These are phyloP conservation scores for Axea sp. DNA, from an alignment of 2,888 invertebrate genomes.

Conservation along the genomic window DNA sequence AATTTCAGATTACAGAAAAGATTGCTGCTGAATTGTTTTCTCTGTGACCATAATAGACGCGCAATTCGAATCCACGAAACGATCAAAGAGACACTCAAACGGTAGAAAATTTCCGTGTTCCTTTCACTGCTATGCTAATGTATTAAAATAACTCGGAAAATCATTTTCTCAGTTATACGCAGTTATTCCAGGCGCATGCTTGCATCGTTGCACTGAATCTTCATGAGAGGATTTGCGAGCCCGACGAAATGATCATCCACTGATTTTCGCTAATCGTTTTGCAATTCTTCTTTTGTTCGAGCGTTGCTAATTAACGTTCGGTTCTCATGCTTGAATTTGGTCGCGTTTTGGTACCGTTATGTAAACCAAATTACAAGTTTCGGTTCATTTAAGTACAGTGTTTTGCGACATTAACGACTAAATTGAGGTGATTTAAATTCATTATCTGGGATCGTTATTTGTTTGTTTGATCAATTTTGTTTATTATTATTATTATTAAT, in stretches of 20 bases:
- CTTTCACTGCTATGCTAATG: conserved; percentile 54
- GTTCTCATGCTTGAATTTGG: no score
- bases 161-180: conserved; percentile 14
- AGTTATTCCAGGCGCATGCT: background rate
- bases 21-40: conserved; percentile 54
- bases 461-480: no score
- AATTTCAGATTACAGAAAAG: conserved; percentile 56
- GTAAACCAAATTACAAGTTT: conserved; percentile 28
- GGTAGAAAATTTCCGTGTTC: conserved; percentile 46
- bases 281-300: conserved; percentile 7
- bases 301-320: conserved; percentile 1
- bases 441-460: conserved; percentile 12
- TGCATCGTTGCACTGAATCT: no score
- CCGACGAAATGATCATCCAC: no score
- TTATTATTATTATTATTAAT: no score
- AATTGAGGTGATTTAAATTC: conserved; percentile 29
- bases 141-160: conserved; percentile 43
- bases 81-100: conserved; percentile 42
- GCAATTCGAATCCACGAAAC: conserved; percentile 47
- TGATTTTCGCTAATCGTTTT: no score
- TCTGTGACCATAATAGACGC: conserved; percentile 39
- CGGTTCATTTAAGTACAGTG: conserved; percentile 10
- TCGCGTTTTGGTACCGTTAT: conserved; percentile 23
- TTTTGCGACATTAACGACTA: conserved; percentile 8
- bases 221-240: no score